phyloP scores from a whole-genome alignment of 2,113 vertebrate genomes.

The Anoura caudifer region DNA sequence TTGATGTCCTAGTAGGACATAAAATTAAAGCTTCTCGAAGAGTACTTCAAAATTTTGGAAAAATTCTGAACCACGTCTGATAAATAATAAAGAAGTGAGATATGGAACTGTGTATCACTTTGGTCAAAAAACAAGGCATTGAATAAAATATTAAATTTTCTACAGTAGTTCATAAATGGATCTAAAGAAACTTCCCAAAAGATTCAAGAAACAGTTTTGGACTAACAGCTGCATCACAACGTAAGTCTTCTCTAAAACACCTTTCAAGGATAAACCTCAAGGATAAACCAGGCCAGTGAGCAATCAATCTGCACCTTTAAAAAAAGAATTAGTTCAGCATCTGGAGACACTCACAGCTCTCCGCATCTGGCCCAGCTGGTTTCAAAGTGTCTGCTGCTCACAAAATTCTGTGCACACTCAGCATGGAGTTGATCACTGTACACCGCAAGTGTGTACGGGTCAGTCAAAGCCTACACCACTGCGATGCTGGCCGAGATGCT shows the following conservation, averaged over 20 bases:
- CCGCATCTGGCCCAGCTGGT: conserved; percentile 50
- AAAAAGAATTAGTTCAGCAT: background rate
- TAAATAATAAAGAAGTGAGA: background rate
- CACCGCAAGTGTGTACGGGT: conserved; percentile 74
- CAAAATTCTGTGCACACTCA: conserved; percentile 81
- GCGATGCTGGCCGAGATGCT: conserved; percentile 91
- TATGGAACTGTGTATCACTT: background rate
- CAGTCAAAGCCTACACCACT: conserved; percentile 84
- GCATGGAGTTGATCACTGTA: conserved; percentile 80
- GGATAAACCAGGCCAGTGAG: background rate
- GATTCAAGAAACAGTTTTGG: background rate
- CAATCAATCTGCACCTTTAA: background rate
- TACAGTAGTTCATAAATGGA: background rate
- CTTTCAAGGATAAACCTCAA: background rate
- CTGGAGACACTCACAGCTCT: background rate
- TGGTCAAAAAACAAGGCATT: background rate
- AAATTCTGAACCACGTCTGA: background rate
- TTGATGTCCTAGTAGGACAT: background rate
- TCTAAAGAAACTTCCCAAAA: background rate
- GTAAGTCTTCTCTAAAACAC: background rate
- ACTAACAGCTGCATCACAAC: background rate
- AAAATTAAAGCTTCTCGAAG: background rate
- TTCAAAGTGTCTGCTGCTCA: conserved; percentile 82
- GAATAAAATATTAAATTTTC: background rate
- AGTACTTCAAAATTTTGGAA: background rate